These are phyloP conservation scores for Rhabdornis inornatus DNA, from an alignment of 2,113 vertebrate genomes.

Conservation along the genomic window DNA sequence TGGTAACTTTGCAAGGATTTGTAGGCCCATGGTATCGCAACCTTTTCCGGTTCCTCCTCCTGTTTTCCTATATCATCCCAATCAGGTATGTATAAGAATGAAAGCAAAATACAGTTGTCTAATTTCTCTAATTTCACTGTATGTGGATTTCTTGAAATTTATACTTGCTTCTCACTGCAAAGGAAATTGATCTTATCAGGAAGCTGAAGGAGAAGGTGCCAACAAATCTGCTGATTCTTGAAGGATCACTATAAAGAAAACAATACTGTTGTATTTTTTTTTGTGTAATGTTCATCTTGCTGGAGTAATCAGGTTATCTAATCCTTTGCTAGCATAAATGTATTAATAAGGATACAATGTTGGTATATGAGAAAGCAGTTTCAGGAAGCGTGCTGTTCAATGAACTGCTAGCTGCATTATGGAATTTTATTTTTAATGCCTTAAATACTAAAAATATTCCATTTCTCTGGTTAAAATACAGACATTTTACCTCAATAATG, in stretches of 20 bases:
- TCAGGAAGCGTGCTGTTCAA: neutral
- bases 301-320: constrained; percentile 47
- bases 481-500: neutral
- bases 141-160: constrained; percentile 52
- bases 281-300: constrained; percentile 47
- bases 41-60: constrained; percentile 92
- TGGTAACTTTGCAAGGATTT: constrained; percentile 96
- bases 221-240: constrained; percentile 45
- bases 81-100: constrained; percentile 85
- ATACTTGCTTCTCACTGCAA: constrained; percentile 39
- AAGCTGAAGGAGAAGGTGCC: constrained; percentile 34
- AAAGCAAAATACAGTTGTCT: constrained; percentile 25
- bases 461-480: neutral
- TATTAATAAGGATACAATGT: constrained; percentile 38
- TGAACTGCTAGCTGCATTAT: neutral
- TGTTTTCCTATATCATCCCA: constrained; percentile 98
- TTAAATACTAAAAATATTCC: neutral
- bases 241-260: constrained; percentile 51
- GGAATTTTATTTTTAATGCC: neutral
- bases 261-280: constrained; percentile 55
- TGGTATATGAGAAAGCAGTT: neutral
- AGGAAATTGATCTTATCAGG: constrained; percentile 62
- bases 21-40: constrained; percentile 93
- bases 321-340: constrained; percentile 20
- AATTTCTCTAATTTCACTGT: constrained; percentile 57